Percentiles rank a stretch among this genome's conserved stretches.
These are phyloP conservation scores for Actinia equina DNA, from an alignment of 64 coral and sea anemone species.

Conservation along the genomic window DNA sequence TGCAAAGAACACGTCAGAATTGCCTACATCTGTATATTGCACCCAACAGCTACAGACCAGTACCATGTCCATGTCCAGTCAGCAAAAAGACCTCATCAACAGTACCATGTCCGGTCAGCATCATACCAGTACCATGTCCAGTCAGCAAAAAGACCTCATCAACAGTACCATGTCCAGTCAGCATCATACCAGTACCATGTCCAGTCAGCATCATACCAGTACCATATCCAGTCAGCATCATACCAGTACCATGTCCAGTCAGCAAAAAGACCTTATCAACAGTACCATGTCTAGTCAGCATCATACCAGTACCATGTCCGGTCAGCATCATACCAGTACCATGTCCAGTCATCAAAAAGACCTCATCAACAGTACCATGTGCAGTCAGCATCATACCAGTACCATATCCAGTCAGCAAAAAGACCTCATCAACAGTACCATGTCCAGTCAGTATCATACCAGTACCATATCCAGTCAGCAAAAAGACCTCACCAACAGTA, in stretches of 20 bases:
- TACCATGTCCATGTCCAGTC: no score
- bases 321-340: neutral
- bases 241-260: neutral
- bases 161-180: neutral
- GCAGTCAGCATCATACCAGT: neutral
- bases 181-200: neutral
- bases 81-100: no score
- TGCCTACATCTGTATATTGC: no score
- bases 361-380: neutral
- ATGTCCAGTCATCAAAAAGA: neutral
- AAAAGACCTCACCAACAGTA: neutral
- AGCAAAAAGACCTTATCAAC: neutral
- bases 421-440: neutral
- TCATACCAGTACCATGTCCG: neutral
- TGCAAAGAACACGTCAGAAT: no score
- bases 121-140: neutral
- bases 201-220: no score
- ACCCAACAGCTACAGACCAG: neutral
- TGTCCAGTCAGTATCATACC: neutral
- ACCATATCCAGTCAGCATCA: no score
- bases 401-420: neutral
- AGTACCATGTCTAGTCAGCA: neutral
- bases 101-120: no score
- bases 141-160: neutral
- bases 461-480: neutral